phyloP scores from a whole-genome alignment of 2,113 vertebrate species.

The Delphinus delphis region DNA sequence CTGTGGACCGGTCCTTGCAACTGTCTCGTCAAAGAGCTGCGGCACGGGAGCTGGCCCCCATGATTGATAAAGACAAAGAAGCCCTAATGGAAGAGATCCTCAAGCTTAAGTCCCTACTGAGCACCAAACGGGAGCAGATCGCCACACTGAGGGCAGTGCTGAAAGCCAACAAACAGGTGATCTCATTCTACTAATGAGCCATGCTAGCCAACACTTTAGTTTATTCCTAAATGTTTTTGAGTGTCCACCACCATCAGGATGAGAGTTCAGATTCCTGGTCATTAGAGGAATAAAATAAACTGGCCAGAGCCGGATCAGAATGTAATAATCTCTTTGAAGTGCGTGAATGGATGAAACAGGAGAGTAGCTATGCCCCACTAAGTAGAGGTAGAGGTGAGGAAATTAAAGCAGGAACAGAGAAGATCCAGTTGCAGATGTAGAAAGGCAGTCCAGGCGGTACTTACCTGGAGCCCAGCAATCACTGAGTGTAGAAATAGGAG shows the following conservation, averaged over 20 bases:
- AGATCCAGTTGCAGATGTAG: neutral
- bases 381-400: neutral
- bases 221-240: neutral
- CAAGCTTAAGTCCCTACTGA: conserved; percentile 96
- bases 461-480: neutral
- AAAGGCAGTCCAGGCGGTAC: neutral
- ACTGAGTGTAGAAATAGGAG: neutral
- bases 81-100: conserved; percentile 97
- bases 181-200: neutral
- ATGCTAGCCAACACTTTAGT: neutral
- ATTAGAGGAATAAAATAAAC: neutral
- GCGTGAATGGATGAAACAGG: neutral
- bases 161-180: conserved; percentile 99
- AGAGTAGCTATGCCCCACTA: neutral
- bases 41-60: conserved; percentile 92
- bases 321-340: neutral
- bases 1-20: conserved; percentile 95
- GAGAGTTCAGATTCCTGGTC: neutral
- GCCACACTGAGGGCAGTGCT: conserved; percentile 95
- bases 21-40: conserved; percentile 95
- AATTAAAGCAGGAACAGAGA: neutral
- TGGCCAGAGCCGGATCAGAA: neutral
- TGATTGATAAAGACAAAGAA: conserved; percentile 98
- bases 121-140: conserved; percentile 98
- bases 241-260: neutral